phyloP scores from a whole-genome alignment of 2,113 vertebrate genomes.

The Cepphus grylle region DNA sequence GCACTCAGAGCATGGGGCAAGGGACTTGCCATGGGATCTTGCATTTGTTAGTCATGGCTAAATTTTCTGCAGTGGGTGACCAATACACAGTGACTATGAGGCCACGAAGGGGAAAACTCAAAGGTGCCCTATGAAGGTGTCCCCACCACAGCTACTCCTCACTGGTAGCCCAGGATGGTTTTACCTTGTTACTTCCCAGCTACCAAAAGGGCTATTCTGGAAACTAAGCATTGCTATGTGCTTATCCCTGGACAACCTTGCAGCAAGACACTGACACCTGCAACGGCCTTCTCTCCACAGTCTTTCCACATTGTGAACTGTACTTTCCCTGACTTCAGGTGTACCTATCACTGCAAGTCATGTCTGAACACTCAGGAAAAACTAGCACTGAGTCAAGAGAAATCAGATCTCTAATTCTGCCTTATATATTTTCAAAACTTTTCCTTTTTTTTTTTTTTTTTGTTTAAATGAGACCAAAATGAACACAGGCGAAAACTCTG shows the following conservation, averaged over 20 bases:
- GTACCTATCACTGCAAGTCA: neutral
- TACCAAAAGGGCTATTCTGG: neutral
- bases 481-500: neutral
- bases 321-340: neutral
- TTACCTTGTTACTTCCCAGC: neutral
- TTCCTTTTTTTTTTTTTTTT: neutral
- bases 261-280: neutral
- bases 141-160: neutral
- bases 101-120: neutral
- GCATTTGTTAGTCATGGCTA: neutral
- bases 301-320: neutral
- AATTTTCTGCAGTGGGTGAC: neutral
- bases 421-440: neutral
- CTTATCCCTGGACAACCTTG: neutral
- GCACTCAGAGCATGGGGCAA: neutral
- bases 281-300: neutral
- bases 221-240: neutral
- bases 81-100: neutral
- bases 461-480: neutral
- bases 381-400: neutral
- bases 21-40: neutral
- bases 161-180: neutral
- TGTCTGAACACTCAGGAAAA: neutral
- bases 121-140: neutral
- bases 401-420: neutral